Percentiles rank a stretch among this genome's conserved stretches.
phyloP scores from a whole-genome alignment of 2,113 vertebrate genomes.

The Herpailurus yagouaroundi region DNA sequence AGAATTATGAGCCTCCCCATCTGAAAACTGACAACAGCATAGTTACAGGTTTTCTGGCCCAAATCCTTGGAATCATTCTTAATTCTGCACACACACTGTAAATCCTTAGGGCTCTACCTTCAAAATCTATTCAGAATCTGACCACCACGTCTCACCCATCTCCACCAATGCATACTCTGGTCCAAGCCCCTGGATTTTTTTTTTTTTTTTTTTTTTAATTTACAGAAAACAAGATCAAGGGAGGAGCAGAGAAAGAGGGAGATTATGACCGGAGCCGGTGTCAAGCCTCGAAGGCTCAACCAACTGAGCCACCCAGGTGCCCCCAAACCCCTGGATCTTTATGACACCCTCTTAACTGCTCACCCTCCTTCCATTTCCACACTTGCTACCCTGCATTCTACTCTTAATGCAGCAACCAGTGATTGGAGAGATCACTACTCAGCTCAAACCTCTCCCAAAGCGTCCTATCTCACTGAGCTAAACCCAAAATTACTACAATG shows the following conservation, averaged over 20 bases:
- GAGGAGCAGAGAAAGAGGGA: no score
- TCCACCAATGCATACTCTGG: neutral
- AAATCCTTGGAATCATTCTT: neutral
- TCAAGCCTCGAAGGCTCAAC: no score
- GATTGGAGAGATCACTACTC: neutral
- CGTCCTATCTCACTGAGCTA: neutral
- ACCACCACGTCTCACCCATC: slow-evolving; percentile 2
- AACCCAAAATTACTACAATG: neutral
- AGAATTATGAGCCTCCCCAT: neutral
- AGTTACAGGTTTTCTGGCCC: neutral
- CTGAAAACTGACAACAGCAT: neutral
- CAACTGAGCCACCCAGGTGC: no score
- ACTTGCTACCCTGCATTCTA: neutral
- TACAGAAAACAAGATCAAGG: no score
- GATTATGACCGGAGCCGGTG: no score
- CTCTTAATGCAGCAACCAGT: neutral
- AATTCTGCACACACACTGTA: neutral
- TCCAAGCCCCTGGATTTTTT: neutral
- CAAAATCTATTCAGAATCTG: neutral
- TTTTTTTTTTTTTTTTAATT: no score
- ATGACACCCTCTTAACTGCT: neutral
- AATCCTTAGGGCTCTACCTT: neutral
- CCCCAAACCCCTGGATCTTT: neutral
- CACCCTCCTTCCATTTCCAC: neutral
- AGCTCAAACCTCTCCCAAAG: neutral